Evolutionary conservation across 2,888 invertebrate species (phyloP), one percentile per base, ranked within the genome.

Genomic region (Deilephila porcellus): DNA sequence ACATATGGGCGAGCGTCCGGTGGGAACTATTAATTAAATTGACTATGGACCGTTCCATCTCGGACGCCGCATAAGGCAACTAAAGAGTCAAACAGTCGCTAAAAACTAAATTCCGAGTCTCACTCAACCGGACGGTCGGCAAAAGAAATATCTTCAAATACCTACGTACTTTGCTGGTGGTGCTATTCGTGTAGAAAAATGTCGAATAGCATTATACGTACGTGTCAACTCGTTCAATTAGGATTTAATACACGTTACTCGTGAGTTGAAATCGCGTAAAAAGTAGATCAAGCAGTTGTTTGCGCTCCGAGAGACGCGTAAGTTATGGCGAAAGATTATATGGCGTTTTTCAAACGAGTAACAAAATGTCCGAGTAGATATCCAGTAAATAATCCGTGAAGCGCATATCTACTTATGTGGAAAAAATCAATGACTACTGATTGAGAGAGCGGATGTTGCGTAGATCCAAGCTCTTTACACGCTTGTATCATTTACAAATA

Each of bases 1-100:
- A 71, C 78, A 81, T 78, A 77, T 78, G 78, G 79, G 82, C 77
- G 76, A 83, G 79, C 80, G 79, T 82, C 79, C 82, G 82, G 79
- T 86, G 85, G 84, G 82, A 88, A 86, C 86, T 90, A 91, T 91
- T 88, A 88, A 90, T 91, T 90, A 88, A 88, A 88, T 86, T 82
- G 85, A 85, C 83, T 86, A 85, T 84, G 87, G 84, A 83, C 78
- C 74, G 83, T 85, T 84, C 84, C 84, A 87, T 88, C 88, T 85
- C 78, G 75, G 79, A 83, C 77, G 81, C 87, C 87, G 82, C 87
- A 88, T 91, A 92, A 83, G 89, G 90, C 81, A 82, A 81, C 83
- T 82, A 79, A 86, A 86, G 83, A 86, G 83, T 82, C 85, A 83
- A 85, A 81, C 81, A 79, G 79, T 81, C 82, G 81, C 88, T 90